Conservation (phyloP, 1,140 invertebrate species). For the Musca domestica region DNA sequence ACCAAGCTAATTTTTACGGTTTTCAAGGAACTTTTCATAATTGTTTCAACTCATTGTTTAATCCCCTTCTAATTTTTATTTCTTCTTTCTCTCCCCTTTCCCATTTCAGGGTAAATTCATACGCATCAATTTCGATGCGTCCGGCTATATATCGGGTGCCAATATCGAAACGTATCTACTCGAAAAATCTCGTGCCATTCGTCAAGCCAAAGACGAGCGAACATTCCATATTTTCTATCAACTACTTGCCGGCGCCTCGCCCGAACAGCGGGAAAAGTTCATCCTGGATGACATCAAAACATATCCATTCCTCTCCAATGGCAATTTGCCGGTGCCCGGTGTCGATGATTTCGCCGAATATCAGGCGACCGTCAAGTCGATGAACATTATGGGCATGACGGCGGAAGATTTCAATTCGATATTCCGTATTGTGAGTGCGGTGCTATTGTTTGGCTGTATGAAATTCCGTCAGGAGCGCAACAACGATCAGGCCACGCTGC, state of each 20-base stretch:
- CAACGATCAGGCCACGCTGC: constrained; percentile 96
- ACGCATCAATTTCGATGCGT: constrained; percentile 98
- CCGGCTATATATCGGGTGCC: constrained; percentile 97
- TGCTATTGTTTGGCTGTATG: constrained; percentile 97
- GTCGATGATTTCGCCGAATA: constrained; percentile 95
- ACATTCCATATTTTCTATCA: constrained; percentile 99
- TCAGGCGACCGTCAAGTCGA: constrained; percentile 90
- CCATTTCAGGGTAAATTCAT: constrained; percentile 99
- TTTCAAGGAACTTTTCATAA: no score
- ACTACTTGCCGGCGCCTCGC: constrained; percentile 82
- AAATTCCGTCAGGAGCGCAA: constrained; percentile 98
- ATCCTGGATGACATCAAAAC: constrained; percentile 93
- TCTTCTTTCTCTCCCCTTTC: no score
- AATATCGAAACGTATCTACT: constrained; percentile 97
- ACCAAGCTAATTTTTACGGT: no score
- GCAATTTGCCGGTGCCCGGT: constrained; percentile 84
- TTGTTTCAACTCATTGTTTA: no score
- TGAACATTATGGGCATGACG: constrained; percentile 99
- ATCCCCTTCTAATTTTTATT: not conserved
- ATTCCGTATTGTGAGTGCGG: constrained; percentile 92
- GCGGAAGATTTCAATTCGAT: constrained; percentile 92
- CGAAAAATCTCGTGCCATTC: constrained; percentile 97
- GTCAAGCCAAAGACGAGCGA: constrained; percentile 95
- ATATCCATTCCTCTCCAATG: constrained; percentile 89
- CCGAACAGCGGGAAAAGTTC: constrained; percentile 90